Evolutionary conservation across 2,888 invertebrate genomes (phyloP).

Genomic region (Hypolimnas misippus): DNA sequence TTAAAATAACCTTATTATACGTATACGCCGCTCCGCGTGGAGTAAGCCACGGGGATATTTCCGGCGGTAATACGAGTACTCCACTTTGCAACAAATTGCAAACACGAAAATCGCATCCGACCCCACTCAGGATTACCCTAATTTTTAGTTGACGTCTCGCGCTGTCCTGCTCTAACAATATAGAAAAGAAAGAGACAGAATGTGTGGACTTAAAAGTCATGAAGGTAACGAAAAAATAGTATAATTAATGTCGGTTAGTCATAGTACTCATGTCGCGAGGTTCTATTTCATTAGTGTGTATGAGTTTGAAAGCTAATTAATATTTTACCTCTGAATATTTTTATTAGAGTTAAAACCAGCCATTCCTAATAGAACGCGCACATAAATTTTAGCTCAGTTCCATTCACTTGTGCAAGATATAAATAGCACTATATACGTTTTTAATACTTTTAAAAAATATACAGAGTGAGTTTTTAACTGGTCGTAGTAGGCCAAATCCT

Average conservation of each 20-base stretch:
- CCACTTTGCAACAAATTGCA: slow-evolving; percentile 22
- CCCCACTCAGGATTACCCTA: slow-evolving; percentile 5
- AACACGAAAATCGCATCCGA: slow-evolving; percentile 24
- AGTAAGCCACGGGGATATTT: slow-evolving; percentile 17
- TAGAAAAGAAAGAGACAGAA: background rate
- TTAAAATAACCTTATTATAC: background rate
- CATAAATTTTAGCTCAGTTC: too few species aligned
- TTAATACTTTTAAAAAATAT: too few species aligned
- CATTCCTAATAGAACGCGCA: too few species aligned
- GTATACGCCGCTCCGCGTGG: background rate
- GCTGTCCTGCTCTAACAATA: slow-evolving; percentile 1
- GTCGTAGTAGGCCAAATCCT: too few species aligned
- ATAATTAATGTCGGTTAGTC: slow-evolving; percentile 10
- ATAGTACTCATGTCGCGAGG: background rate
- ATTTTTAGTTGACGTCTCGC: background rate
- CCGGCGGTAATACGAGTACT: slow-evolving; percentile 8
- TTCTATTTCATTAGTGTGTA: too few species aligned
- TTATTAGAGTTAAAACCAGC: too few species aligned
- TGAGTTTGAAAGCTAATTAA: too few species aligned
- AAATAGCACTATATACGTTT: too few species aligned
- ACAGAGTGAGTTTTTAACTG: too few species aligned
- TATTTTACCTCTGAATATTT: too few species aligned
- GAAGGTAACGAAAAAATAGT: slow-evolving; percentile 13
- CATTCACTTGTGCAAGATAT: too few species aligned
- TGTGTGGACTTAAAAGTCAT: slow-evolving; percentile 16